These are phyloP conservation scores for Phocoena phocoena DNA, from an alignment of 2,113 vertebrate genomes.

Conservation along the genomic window DNA sequence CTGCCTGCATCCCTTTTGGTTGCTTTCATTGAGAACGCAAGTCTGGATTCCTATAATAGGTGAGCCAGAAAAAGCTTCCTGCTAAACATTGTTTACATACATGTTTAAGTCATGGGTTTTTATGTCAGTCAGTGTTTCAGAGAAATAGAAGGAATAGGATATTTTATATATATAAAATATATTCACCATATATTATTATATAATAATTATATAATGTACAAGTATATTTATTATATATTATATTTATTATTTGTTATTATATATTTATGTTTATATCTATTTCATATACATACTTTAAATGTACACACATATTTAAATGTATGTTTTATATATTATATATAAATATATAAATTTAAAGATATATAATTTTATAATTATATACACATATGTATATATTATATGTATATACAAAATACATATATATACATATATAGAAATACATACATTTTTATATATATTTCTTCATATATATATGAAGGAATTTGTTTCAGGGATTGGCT, in stretches of 20 bases:
- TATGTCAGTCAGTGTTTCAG: background rate
- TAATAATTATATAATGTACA: no score
- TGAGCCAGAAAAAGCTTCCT: background rate
- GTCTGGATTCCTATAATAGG: slow-evolving; percentile 29
- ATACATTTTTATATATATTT: background rate
- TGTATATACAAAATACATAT: background rate
- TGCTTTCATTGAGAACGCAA: slow-evolving; percentile 9
- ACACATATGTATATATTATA: background rate
- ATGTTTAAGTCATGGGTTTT: background rate
- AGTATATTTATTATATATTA: background rate
- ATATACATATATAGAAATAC: background rate
- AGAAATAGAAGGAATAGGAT: background rate
- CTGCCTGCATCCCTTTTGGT: background rate
- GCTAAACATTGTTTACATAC: background rate
- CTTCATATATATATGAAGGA: background rate
- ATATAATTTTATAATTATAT: background rate
- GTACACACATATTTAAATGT: background rate
- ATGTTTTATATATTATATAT: background rate
- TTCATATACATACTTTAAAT: background rate
- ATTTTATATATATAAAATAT: no score
- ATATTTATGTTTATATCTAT: no score
- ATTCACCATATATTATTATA: no score
- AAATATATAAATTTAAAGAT: background rate
- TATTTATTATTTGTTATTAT: no score
- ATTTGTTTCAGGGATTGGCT: background rate